These are phyloP conservation scores for Augochlorella aurata DNA, from an alignment of 2,888 invertebrate genomes.

Conservation along the genomic window DNA sequence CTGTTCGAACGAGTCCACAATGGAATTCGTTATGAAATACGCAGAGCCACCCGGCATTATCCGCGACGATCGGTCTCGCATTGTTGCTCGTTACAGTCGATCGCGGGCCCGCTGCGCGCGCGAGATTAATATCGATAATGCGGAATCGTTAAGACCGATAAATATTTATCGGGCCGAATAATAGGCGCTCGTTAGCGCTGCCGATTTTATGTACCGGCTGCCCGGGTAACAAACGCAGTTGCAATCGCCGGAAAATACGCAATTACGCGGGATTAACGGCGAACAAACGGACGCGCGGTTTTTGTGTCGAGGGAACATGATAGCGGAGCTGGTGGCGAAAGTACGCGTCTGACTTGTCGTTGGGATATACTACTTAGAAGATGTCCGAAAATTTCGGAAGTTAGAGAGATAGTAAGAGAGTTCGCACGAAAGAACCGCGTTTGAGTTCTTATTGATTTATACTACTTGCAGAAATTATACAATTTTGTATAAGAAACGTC, in stretches of 20 bases:
- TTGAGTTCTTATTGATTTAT: too few relatives aligned
- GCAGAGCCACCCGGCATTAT: constrained; percentile 3
- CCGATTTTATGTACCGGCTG: background rate
- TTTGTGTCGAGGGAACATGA: too few relatives aligned
- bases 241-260: constrained; percentile 1
- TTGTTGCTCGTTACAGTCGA: constrained; percentile 18
- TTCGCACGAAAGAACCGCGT: too few relatives aligned
- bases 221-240: background rate
- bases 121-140: constrained; percentile 36
- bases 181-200: constrained; percentile 28
- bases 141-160: constrained; percentile 26
- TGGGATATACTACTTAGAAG: too few relatives aligned
- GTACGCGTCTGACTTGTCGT: too few relatives aligned
- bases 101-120: background rate
- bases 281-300: background rate
- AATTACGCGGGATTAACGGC: constrained; percentile 17
- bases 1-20: background rate
- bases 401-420: too few relatives aligned
- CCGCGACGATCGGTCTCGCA: background rate
- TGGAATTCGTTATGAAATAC: constrained; percentile 20
- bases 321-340: too few relatives aligned
- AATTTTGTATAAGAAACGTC: too few relatives aligned
- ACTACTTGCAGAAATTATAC: too few relatives aligned
- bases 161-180: constrained; percentile 27
- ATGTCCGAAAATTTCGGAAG: too few relatives aligned